A percentile compares a stretch with the other conserved stretches of the same genome.
Conservation (phyloP, 2,888 invertebrate species). For the Phoronis australis region DNA sequence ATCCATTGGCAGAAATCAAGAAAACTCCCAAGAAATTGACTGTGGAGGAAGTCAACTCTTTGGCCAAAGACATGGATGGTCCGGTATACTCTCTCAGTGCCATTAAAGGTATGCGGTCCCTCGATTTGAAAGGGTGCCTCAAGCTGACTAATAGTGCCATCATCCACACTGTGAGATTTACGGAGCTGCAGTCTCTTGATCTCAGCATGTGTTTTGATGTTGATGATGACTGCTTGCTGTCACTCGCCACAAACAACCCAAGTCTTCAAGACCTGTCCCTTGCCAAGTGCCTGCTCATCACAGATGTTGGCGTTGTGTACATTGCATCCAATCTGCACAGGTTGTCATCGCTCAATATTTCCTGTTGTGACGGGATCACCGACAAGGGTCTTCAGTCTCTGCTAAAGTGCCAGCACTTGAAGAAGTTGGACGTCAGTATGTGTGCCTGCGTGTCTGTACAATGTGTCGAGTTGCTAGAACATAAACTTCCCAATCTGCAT, state of each 20-base stretch:
- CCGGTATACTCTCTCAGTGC: constrained; percentile 22
- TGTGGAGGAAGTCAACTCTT: constrained; percentile 8
- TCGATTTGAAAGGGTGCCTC: constrained; percentile 67
- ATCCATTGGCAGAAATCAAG: constrained; percentile 23
- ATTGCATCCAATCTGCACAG: constrained; percentile 56
- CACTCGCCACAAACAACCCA: constrained; percentile 64
- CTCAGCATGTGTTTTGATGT: constrained; percentile 67
- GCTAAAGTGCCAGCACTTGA: constrained; percentile 56
- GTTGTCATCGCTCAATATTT: constrained; percentile 60
- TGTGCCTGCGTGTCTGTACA: too few relatives aligned
- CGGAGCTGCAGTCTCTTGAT: constrained; percentile 62
- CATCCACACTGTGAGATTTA: constrained; percentile 64
- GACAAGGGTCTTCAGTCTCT: constrained; percentile 59
- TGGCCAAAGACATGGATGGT: constrained; percentile 10
- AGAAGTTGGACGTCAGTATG: constrained; percentile 61
- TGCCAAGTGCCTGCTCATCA: constrained; percentile 65
- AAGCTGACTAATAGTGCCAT: constrained; percentile 69
- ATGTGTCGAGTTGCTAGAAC: too few relatives aligned
- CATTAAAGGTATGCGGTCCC: constrained; percentile 54
- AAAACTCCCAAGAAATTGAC: constrained; percentile 8
- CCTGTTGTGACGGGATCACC: constrained; percentile 63
- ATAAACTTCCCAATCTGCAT: too few relatives aligned
- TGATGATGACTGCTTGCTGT: constrained; percentile 62
- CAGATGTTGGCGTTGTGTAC: constrained; percentile 61
- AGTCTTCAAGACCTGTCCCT: constrained; percentile 67